A percentile compares a stretch with the other conserved stretches of the same genome.
phyloP scores from a whole-genome alignment of 1,140 invertebrate genomes.

The Marisa cornuarietis region DNA sequence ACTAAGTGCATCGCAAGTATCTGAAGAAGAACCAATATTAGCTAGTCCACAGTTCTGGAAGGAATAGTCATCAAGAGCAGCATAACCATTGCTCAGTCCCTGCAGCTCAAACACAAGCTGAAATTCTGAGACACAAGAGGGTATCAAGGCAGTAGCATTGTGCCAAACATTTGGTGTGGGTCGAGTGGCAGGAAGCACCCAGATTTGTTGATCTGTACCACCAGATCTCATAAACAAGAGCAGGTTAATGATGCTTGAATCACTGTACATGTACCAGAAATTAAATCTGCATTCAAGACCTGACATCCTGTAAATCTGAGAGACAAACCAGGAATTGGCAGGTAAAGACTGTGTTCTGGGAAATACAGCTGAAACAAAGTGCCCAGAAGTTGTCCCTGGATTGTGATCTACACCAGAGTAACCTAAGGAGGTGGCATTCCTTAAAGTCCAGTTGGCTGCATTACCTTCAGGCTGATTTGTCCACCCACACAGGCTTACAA shows the following conservation, averaged over 20 bases:
- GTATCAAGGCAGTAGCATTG: slow-evolving; percentile 59
- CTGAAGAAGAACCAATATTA: too few relatives aligned
- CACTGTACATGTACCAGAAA: slow-evolving; percentile 56
- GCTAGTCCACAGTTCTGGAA: slow-evolving; percentile 32
- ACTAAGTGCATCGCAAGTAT: too few relatives aligned
- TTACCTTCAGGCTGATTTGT: slow-evolving; percentile 33
- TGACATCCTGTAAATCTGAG: slow-evolving; percentile 50
- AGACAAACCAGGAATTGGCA: slow-evolving; percentile 41
- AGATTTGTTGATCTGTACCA: slow-evolving; percentile 42
- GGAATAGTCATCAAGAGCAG: slow-evolving; percentile 54
- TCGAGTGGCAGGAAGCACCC: slow-evolving; percentile 18
- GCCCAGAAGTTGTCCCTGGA: slow-evolving; percentile 35
- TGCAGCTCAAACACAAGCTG: slow-evolving; percentile 52
- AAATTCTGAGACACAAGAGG: slow-evolving; percentile 61
- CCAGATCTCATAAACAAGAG: slow-evolving; percentile 65
- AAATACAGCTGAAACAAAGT: slow-evolving; percentile 41
- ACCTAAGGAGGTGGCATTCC: slow-evolving; percentile 33
- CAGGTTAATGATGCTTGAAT: slow-evolving; percentile 31
- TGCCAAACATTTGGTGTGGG: slow-evolving; percentile 41
- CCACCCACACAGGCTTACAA: slow-evolving; percentile 53
- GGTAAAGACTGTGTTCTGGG: slow-evolving; percentile 24
- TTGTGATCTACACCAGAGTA: slow-evolving; percentile 51
- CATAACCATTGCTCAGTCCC: slow-evolving; percentile 25
- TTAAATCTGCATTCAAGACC: slow-evolving; percentile 48
- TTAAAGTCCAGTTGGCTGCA: slow-evolving; percentile 44